Evolutionary conservation across 2,113 vertebrate species (phyloP), one percentile per base, ranked within the genome.

Genomic region (Pagrus major): DNA sequence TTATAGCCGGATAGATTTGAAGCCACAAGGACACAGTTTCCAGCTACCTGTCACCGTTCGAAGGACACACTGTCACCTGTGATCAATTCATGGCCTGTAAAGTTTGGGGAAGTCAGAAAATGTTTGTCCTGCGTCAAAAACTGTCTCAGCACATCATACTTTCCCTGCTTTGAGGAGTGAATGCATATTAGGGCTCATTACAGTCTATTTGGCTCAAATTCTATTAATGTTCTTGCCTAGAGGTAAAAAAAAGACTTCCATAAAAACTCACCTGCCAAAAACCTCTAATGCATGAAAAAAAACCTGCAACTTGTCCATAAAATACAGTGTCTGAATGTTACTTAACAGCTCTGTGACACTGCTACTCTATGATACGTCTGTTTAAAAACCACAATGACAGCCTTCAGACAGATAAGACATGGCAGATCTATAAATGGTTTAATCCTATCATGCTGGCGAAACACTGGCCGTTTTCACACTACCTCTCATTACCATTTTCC

Each of bases 21-120:
- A 77, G 79, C 51, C 63, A 23, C 80, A 86, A 90, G 87, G 90
- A 90, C 85, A 84, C 58, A 39, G 83, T 86, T 83, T 83, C 65
- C 65, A 72, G 59, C 37, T 84, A 73, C 75, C 78, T 80, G 80
- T 87, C 85, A 71, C 49, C 21, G 6, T 47, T 23, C 25, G 39
- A 76, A 82, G 85, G 87, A 73, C 46, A 31, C 14, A 3, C 3
- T 23, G 42, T 71, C 83, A 63, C 75, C 71, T 9, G 21, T 60
- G 75, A 86, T 87, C 82, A 64, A 81, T 86, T 75, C 35, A 73
- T 14, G 27, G 80, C 56, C 86, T 71, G 56, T 90, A 64, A 68
- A 76, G 72, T 78, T 39, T 60, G n/a, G 72, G 18, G 42, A 76
- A 59, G 77, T 78, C 52, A 60, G 78, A 61, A 81, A 60, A 65